These are phyloP conservation scores for Taurulus bubalis DNA, from an alignment of 2,113 vertebrate genomes.

Conservation along the genomic window DNA sequence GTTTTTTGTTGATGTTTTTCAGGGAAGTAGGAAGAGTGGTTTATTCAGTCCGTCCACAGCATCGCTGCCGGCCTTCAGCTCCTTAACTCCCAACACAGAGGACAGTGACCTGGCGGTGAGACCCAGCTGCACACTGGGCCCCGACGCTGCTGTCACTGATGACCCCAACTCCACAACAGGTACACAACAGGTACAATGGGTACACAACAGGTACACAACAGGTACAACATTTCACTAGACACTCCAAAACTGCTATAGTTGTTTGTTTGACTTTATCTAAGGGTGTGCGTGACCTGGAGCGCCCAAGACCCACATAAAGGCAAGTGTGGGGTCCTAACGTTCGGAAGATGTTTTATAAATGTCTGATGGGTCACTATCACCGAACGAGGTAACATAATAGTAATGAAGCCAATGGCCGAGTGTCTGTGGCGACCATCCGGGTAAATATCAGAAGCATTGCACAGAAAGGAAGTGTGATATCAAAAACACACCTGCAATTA, in stretches of 20 bases:
- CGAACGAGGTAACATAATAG: neutral
- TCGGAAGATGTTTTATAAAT: neutral
- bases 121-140: constrained; percentile 76
- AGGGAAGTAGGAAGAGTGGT: constrained; percentile 73
- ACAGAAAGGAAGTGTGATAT: too few species aligned
- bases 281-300: neutral
- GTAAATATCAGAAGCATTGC: neutral
- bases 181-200: neutral
- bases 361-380: neutral
- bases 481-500: too few species aligned
- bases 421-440: neutral
- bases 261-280: neutral
- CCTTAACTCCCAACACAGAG: constrained; percentile 50
- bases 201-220: constrained; percentile 19
- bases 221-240: neutral
- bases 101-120: constrained; percentile 63
- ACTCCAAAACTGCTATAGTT: neutral
- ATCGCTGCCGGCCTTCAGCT: constrained; percentile 79
- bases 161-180: constrained; percentile 46
- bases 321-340: neutral
- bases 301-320: neutral
- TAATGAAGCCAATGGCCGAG: neutral
- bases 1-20: constrained; percentile 8
- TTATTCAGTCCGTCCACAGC: constrained; percentile 73
- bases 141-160: constrained; percentile 44